Evolutionary conservation across 2,113 vertebrate species (phyloP), one percentile per base, ranked within the genome.

Genomic region (Pterophyllum scalare): DNA sequence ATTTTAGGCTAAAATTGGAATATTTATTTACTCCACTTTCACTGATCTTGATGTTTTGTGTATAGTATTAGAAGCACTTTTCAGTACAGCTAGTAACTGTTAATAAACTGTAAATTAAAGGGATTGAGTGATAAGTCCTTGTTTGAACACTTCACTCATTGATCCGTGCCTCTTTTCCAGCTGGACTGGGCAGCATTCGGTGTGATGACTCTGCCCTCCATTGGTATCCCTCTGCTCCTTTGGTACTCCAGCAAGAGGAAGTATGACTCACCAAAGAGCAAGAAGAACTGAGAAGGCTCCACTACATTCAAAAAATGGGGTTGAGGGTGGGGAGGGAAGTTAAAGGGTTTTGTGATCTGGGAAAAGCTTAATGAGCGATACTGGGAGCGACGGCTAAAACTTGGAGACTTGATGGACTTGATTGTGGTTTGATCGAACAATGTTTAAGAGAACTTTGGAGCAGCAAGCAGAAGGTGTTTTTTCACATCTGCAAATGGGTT

Each of bases 211-310:
- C 93, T 99, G 6, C 98, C 98, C 2, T 99, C 98, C 90, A 99
- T 99, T 0, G 98, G 98, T 26, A 97, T 99, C 91, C 98, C 98
- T 0, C 96, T 99, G 88, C 96, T 99, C n/a, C 93, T 99, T 35
- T 99, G 98, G 98, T 99, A 97, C 88, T 99, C 98, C 6, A 99
- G 98, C 96, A 99, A 99, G 92, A 97, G 97, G 49, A 99, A 99
- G 81, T 99, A 99, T 0, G 98, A 99, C 93, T 97, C 97, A 0
- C 96, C 97, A 35, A 99, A 98, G 84, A 85, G 94, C 89, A 99
- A 98, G 95, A 99, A 98, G 95, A 98, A 98, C 95, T 99, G 95
- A 98, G 31, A 2, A 11, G 12, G 7, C 24, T 2, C 22, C 2
- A 4, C 13, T 52, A 31, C 28, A 1, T 31, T 52, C 19, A 14